Percentiles rank a stretch among this genome's conserved stretches.
phyloP scores from a whole-genome alignment of 2,888 invertebrate genomes.

The Noctua janthe region DNA sequence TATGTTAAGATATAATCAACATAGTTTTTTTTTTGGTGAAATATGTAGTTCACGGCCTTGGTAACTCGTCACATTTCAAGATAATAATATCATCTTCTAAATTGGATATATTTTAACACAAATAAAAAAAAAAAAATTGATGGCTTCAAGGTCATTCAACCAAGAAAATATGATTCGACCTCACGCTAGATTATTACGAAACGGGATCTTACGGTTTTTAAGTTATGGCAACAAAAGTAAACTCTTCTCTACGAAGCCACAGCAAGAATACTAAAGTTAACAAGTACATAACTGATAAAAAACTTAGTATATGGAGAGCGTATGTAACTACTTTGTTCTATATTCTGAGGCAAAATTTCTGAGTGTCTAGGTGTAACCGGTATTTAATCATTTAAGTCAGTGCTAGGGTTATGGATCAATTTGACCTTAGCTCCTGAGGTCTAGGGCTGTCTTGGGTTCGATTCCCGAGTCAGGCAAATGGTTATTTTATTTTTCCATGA shows the following conservation, averaged over 20 bases:
- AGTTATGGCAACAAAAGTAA: slow-evolving; percentile 10
- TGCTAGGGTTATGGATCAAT: too few species aligned
- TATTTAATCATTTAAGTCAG: too few species aligned
- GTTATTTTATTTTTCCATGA: too few species aligned
- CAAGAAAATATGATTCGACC: slow-evolving; percentile 12
- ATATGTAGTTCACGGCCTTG: slow-evolving; percentile 1
- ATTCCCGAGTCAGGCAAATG: too few species aligned
- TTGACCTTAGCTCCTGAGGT: too few species aligned
- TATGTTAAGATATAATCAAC: background rate
- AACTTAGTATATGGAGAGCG: background rate
- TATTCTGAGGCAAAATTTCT: background rate
- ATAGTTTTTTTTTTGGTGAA: too few species aligned
- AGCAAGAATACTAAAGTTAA: background rate
- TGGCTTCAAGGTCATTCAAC: slow-evolving; percentile 26
- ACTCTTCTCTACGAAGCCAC: background rate
- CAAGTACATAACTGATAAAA: slow-evolving; percentile 5
- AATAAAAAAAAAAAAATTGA: background rate
- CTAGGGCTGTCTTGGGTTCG: too few species aligned
- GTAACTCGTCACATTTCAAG: background rate
- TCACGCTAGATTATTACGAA: slow-evolving; percentile 32
- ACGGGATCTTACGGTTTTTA: slow-evolving; percentile 32
- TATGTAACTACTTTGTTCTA: background rate
- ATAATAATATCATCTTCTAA: background rate
- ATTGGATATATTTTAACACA: background rate
- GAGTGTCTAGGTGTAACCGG: background rate